Base-by-base conservation (phyloP, 2,113 vertebrate species). In the Hirundichthys speculiger region DNA sequence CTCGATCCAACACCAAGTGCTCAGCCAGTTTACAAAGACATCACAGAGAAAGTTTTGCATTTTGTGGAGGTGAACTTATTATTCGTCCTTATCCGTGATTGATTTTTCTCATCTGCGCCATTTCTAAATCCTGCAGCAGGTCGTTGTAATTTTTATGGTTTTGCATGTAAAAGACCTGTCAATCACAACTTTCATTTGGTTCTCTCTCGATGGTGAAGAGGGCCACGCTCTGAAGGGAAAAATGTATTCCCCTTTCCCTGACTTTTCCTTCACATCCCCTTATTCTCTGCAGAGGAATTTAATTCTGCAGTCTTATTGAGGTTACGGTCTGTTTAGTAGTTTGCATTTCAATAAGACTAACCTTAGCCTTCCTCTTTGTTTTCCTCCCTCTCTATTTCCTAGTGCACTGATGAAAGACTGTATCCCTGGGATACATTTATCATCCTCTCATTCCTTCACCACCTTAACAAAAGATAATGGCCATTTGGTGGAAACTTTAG, bases 311-410 rank as follows among this genome's bases (percentile, higher is more conserved):
- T 63, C 50, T 51, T 16, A 47, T 15, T 64, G 64, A 75, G 56
- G 54, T 58, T 53, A 25, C 49, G 50, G 45, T 60, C 13, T 27
- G 46, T 74, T 69, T 66, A 51, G 12, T 48, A 71, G 60, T 64
- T 74, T 79, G 78, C 52, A 86, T 77, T 77, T 72, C 52, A 77
- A 69, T 67, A 24, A 52, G 57, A 20, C 52, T 8, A 61, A 59
- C 70, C 42, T 55, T 40, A 43, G 43, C 19, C 16, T 55, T 58
- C 2, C 5, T 45, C 11, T 5, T 3, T 2, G 27, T 22, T 40
- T 54, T 42, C 15, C 14, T 57, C 43, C 50, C 48, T 27, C 22
- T 55, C 34, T 54, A 49, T 21, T 2, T 64, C 24, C 66, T 51
- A 16, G 43, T 45, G 9, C 25, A 0, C 1, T 56, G 75, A 77